These are phyloP conservation scores for Myotis yumanensis DNA, from an alignment of 2,113 vertebrate genomes.

Conservation along the genomic window DNA sequence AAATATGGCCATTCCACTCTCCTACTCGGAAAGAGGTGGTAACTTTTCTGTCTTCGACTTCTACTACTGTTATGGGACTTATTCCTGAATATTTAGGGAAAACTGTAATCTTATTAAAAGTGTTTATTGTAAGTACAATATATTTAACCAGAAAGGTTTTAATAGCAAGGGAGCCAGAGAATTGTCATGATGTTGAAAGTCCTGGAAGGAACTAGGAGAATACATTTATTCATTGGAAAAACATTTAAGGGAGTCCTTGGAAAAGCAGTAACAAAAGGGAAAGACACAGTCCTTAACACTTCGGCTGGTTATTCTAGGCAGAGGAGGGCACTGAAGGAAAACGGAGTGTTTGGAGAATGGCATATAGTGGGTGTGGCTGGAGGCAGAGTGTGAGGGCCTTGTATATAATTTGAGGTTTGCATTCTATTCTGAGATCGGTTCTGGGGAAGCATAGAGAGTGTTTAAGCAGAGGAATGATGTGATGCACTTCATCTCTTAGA, in stretches of 20 bases:
- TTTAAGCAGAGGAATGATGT: not conserved
- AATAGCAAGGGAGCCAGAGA: not conserved
- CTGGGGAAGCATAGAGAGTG: not conserved
- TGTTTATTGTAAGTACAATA: not conserved
- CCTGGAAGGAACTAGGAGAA: not conserved
- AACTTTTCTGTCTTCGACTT: not conserved
- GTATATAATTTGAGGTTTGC: not conserved
- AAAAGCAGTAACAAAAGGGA: not conserved
- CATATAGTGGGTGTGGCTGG: not conserved
- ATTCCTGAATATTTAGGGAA: not conserved
- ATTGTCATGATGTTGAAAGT: not conserved
- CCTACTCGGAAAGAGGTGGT: conserved; percentile 92
- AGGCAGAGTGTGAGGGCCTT: not conserved
- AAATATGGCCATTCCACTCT: conserved; percentile 88
- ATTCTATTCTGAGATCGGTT: not conserved
- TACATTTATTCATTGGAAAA: not conserved
- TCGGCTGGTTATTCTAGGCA: not conserved
- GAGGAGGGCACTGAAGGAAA: not conserved
- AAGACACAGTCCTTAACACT: not conserved
- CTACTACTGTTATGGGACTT: not conserved
- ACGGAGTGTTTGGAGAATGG: not conserved
- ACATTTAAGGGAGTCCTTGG: not conserved
- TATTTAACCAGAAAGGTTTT: not conserved
- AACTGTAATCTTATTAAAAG: not conserved
- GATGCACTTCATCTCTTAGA: not conserved